Evolutionary conservation across 1,140 invertebrate genomes (phyloP).

Genomic region (Plectus sambesii): DNA sequence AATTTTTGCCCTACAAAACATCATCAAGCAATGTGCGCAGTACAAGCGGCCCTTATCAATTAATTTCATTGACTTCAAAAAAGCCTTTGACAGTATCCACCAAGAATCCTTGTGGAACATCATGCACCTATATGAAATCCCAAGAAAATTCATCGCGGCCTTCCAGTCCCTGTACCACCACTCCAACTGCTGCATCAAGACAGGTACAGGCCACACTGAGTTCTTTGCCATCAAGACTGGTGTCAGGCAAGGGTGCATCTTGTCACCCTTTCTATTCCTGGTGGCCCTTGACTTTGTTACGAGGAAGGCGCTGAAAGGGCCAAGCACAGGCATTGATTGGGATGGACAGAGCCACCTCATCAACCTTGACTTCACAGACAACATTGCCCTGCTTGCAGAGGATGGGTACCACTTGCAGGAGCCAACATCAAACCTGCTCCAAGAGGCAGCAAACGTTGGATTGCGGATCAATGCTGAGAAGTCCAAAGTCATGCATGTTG

Average conservation of each 20-base stretch:
- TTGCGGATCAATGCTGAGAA: background rate
- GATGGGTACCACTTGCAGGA: background rate
- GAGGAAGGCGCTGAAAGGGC: background rate
- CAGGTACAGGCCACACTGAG: background rate
- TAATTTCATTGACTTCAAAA: slow-evolving; percentile 16
- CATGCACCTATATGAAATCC: slow-evolving; percentile 9
- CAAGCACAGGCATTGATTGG: background rate
- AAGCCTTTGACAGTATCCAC: slow-evolving; percentile 23
- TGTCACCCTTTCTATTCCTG: background rate
- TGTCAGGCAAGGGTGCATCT: too few relatives aligned
- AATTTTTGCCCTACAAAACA: slow-evolving; percentile 18
- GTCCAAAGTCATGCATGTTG: background rate
- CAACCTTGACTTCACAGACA: background rate
- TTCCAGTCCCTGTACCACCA: background rate
- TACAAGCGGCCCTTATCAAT: slow-evolving; percentile 16
- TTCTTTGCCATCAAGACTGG: background rate
- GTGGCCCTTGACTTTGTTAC: background rate
- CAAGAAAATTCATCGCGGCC: background rate
- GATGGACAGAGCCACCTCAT: background rate
- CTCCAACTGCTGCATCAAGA: background rate
- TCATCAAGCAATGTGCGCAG: slow-evolving; percentile 18
- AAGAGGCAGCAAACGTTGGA: background rate
- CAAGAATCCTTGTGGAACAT: slow-evolving; percentile 16
- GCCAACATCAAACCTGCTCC: background rate
- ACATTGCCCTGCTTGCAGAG: background rate